Conservation (phyloP, 2,797 vertebrate genomes). For the Taeniopygia guttata region DNA sequence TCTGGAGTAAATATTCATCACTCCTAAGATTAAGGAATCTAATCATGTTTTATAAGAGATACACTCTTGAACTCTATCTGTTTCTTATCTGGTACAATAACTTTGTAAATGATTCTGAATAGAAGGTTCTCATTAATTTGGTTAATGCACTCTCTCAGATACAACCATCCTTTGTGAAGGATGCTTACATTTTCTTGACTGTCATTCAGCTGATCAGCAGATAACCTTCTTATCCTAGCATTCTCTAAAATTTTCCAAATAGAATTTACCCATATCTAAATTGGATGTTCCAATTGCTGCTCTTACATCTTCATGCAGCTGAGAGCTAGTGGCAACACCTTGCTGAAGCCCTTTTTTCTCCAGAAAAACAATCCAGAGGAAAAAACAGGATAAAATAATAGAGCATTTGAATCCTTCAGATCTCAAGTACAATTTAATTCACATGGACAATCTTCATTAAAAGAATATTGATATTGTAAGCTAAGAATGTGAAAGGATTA, state of each 20-base stretch:
- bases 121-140: background rate
- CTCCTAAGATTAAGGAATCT: slow-evolving; percentile 1
- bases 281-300: background rate
- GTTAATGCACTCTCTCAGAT: background rate
- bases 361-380: background rate
- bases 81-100: slow-evolving; percentile 16
- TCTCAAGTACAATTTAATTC: background rate
- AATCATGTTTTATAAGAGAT: background rate
- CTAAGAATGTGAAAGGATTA: background rate
- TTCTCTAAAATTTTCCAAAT: slow-evolving; percentile 17
- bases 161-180: background rate
- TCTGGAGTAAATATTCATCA: slow-evolving; percentile 15
- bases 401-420: background rate
- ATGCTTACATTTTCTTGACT: slow-evolving; percentile 29
- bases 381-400: background rate
- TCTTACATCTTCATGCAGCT: background rate
- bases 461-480: background rate
- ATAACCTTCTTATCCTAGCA: slow-evolving; percentile 36
- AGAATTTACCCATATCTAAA: slow-evolving; percentile 35
- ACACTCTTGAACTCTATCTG: background rate
- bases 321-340: background rate
- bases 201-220: slow-evolving; percentile 20
- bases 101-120: slow-evolving; percentile 26
- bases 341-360: background rate
- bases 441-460: background rate